A percentile compares a stretch with the other conserved stretches of the same genome.
phyloP scores from a whole-genome alignment of 2,113 vertebrate species.

The Callaeas wilsoni region DNA sequence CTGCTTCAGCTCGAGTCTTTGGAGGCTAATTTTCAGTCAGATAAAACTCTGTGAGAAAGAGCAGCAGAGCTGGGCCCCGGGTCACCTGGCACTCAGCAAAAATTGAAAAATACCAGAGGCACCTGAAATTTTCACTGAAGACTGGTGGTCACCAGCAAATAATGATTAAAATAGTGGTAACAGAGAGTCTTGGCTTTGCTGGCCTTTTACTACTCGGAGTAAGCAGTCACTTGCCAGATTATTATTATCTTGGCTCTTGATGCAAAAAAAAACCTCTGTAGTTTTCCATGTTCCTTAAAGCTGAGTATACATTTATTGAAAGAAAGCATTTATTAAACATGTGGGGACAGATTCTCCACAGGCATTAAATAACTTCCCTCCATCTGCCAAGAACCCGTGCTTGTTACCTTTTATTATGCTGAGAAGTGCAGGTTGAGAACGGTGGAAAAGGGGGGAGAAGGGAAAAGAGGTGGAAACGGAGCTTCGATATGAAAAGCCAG shows the following conservation, averaged over 20 bases:
- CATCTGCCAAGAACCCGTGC: not conserved
- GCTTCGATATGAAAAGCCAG: not conserved
- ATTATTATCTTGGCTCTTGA: slow-evolving; percentile 41
- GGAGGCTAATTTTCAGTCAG: slow-evolving; percentile 22
- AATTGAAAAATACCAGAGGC: slow-evolving; percentile 34
- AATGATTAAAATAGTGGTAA: slow-evolving; percentile 3
- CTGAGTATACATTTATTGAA: slow-evolving; percentile 34
- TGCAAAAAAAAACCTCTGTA: not conserved
- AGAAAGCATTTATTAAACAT: slow-evolving; percentile 50
- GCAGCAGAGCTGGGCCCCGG: not conserved
- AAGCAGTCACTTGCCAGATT: slow-evolving; percentile 33
- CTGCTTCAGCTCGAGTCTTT: not conserved
- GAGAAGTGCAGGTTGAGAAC: not conserved
- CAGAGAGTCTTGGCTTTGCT: not conserved
- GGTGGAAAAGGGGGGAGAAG: not conserved
- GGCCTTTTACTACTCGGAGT: not conserved
- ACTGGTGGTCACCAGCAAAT: slow-evolving; percentile 29
- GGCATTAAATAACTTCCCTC: slow-evolving; percentile 27
- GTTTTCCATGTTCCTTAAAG: slow-evolving; percentile 41
- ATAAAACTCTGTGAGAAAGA: slow-evolving; percentile 33
- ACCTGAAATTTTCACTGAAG: slow-evolving; percentile 25
- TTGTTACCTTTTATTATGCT: slow-evolving; percentile 24
- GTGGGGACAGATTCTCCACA: slow-evolving; percentile 25
- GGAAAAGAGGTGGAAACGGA: not conserved
- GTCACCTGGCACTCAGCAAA: slow-evolving; percentile 14